phyloP scores from a whole-genome alignment of 2,113 vertebrate genomes.

The Pangasianodon hypophthalmus region DNA sequence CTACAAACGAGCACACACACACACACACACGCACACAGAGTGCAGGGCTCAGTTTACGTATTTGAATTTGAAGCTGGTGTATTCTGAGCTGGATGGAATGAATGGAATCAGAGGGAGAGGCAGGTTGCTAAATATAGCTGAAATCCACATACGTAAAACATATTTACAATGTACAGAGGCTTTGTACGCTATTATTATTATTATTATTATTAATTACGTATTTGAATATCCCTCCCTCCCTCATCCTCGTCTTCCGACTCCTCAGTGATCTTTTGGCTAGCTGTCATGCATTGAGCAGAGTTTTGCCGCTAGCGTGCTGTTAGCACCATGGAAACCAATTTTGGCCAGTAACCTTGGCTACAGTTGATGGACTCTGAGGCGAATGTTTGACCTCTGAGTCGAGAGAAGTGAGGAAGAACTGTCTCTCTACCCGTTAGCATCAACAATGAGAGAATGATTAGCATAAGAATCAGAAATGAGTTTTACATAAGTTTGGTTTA shows the following conservation, averaged over 20 bases:
- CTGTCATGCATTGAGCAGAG: not conserved
- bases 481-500: not conserved
- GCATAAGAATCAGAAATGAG: not conserved
- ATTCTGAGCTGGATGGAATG: conserved; percentile 18
- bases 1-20: not conserved
- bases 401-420: not conserved
- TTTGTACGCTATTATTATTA: not conserved
- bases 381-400: conserved; percentile 13
- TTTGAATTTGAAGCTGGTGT: conserved; percentile 18
- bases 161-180: not conserved
- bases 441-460: not conserved
- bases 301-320: not conserved
- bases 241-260: not conserved
- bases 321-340: conserved; percentile 12
- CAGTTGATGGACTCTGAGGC: not conserved
- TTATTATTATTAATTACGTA: not conserved
- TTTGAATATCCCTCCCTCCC: not conserved
- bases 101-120: conserved; percentile 20
- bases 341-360: conserved; percentile 30
- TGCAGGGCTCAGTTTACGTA: not conserved
- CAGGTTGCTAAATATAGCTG: conserved; percentile 1
- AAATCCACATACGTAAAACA: not conserved
- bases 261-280: not conserved
- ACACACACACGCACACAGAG: conserved; percentile 9
- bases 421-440: not conserved